These are phyloP conservation scores for Podarcis cretensis DNA, from an alignment of 2,113 vertebrate species.

Conservation along the genomic window DNA sequence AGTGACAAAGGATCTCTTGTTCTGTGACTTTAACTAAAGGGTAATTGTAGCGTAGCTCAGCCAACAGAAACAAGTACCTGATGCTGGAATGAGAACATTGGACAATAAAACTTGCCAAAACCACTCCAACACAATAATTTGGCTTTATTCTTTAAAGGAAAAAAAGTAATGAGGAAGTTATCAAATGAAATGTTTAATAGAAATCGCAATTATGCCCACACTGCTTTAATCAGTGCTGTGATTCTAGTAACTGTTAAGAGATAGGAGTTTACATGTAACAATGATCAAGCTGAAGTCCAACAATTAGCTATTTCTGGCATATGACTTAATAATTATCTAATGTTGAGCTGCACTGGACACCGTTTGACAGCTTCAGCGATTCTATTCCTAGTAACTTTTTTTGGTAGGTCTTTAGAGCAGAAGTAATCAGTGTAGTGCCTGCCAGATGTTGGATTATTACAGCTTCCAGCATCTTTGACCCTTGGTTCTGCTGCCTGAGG, in stretches of 20 bases:
- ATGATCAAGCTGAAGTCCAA: neutral
- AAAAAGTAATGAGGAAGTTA: conserved; percentile 16
- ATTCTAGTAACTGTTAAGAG: neutral
- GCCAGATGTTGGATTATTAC: neutral
- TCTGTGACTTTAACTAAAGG: conserved; percentile 67
- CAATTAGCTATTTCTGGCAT: neutral
- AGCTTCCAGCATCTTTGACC: neutral
- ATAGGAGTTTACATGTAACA: neutral
- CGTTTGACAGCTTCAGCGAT: neutral
- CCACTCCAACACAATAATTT: conserved; percentile 31
- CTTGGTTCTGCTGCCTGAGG: too few species aligned
- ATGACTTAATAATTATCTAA: neutral
- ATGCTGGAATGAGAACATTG: conserved; percentile 39
- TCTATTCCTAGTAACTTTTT: neutral
- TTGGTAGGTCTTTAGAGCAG: too few species aligned
- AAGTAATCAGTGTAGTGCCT: neutral
- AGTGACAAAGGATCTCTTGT: conserved; percentile 74
- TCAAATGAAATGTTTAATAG: conserved; percentile 39
- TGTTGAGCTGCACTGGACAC: neutral
- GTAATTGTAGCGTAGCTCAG: conserved; percentile 62
- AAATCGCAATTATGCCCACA: neutral
- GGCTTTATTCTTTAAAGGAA: conserved; percentile 21
- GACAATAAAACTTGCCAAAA: neutral
- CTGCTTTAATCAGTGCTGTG: neutral
- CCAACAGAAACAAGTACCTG: conserved; percentile 66